phyloP scores from a whole-genome alignment of 2,888 invertebrate species.

The Andrena minutula region DNA sequence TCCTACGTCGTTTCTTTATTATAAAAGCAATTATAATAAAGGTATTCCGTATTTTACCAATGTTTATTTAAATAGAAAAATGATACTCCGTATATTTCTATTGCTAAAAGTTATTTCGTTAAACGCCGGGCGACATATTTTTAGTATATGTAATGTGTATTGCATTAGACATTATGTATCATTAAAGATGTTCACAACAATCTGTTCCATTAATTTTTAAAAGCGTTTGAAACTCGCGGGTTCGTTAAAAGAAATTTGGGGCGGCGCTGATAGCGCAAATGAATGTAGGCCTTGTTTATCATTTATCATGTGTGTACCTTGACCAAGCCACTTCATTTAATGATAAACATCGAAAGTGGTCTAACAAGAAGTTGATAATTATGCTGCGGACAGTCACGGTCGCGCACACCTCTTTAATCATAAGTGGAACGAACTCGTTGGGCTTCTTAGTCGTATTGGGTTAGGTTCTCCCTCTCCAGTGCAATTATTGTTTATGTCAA shows the following conservation, averaged over 20 bases:
- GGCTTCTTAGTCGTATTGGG: too few species aligned
- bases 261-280: constrained; percentile 34
- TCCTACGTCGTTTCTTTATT: constrained; percentile 34
- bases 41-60: constrained; percentile 24
- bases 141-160: constrained; percentile 8
- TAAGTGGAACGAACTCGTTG: neutral
- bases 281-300: neutral
- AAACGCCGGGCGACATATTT: neutral
- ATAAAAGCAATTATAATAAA: constrained; percentile 47
- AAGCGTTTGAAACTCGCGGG: constrained; percentile 42
- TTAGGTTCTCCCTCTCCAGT: constrained; percentile 1
- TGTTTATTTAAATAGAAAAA: constrained; percentile 20
- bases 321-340: neutral
- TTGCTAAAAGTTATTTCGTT: neutral
- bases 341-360: neutral
- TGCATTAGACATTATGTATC: neutral
- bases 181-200: neutral
- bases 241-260: neutral
- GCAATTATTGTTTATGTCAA: neutral
- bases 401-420: neutral
- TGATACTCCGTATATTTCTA: neutral
- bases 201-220: neutral
- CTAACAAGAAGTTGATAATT: neutral
- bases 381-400: neutral
- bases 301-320: constrained; percentile 9